Evolutionary conservation across 2,113 vertebrate genomes (phyloP), one percentile per base, ranked within the genome.

Genomic region (Pachyramphus minor): DNA sequence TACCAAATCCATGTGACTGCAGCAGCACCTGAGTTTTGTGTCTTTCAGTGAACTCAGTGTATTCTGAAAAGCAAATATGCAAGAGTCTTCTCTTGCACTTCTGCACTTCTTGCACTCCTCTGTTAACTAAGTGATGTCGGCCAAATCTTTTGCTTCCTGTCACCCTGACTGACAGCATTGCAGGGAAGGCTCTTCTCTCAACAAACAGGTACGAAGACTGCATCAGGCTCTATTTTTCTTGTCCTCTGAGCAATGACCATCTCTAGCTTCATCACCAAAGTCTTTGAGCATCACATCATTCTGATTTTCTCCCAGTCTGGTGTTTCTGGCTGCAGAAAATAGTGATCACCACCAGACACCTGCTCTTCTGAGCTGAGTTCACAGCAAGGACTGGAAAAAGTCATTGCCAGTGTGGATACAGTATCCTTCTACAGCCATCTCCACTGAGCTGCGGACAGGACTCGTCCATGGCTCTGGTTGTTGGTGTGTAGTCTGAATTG

Each of bases 331-430:
- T 67, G 62, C 67, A 33, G 72, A 28, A 2, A 2, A 20, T 35
- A 28, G 42, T 2, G 16, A 8, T 50, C 35, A 14, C 47, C 39
- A 6, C 19, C 0, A 2, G 47, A 33, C 15, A 25, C 21, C 41
- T 10, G 55, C 41, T 56, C 23, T 73, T 1, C 35, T 35, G 30
- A 68, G 35, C 20, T 1, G 12, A 33, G 18, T 58, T 79, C 50
- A 8, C 0, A 0, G 20, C 52, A 56, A 71, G 23, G 64, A 53
- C n/a, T 44, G 64, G 59, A 59, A 52, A 22, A 68, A 74, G 22
- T 8, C 4, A 0, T 4, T 1, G 5, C 18, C 9, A 1, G 0
- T 7, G 24, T 28, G 60, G 35, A 45, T 33, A 55, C 49, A 25
- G 15, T 8, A 16, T 47, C 25, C 12, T 6, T 12, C 76, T 56